These are phyloP conservation scores for Ypsolopha scabrella DNA, from an alignment of 2,888 invertebrate species.

Conservation along the genomic window DNA sequence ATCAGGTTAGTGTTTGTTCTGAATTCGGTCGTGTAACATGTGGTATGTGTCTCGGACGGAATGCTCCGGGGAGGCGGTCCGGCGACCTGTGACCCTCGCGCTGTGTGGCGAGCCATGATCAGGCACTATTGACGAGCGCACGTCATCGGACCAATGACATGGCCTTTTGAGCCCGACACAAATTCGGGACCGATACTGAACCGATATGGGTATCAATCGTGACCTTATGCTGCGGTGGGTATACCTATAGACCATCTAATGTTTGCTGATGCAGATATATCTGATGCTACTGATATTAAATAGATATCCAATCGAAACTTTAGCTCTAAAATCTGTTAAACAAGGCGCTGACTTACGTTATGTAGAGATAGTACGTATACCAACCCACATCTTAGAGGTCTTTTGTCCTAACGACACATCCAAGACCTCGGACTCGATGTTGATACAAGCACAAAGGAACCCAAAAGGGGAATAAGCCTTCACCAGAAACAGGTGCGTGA, in stretches of 20 bases:
- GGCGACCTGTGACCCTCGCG: conserved; percentile 17
- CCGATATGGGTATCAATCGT: not conserved
- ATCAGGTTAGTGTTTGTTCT: not conserved
- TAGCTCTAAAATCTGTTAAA: too few relatives aligned
- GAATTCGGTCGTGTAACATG: conserved; percentile 6
- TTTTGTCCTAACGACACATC: not conserved
- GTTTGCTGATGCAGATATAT: too few relatives aligned
- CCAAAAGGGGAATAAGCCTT: conserved; percentile 17
- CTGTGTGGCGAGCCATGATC: conserved; percentile 41
- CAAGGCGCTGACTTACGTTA: too few relatives aligned
- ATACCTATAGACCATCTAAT: too few relatives aligned
- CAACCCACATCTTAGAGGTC: not conserved
- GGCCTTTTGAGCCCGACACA: not conserved
- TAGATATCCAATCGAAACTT: too few relatives aligned
- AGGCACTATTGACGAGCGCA: conserved; percentile 28
- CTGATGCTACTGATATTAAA: too few relatives aligned
- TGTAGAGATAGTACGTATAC: not conserved
- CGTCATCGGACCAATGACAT: conserved; percentile 1
- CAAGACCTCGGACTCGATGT: not conserved
- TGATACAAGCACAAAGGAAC: conserved; percentile 3
- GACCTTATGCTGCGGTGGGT: too few relatives aligned
- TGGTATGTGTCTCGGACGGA: conserved; percentile 18
- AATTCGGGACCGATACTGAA: not conserved
- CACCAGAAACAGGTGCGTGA: conserved; percentile 53
- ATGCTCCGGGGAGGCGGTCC: conserved; percentile 24